These are phyloP conservation scores for Drosophila paramelanica DNA, from an alignment of 2,888 invertebrate genomes.

Conservation along the genomic window DNA sequence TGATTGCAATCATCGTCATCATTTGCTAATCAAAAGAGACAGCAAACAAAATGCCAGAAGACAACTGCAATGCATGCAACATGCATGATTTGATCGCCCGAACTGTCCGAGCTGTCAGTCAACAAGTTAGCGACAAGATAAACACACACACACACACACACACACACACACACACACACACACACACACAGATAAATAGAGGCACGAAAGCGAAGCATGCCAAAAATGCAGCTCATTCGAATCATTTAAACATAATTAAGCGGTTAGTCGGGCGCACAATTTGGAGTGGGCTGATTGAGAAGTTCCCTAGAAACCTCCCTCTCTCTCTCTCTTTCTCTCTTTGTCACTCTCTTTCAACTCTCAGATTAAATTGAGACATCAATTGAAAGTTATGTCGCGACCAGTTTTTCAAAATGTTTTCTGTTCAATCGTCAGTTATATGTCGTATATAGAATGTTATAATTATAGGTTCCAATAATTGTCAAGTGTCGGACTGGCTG, in stretches of 20 bases:
- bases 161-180: conserved; percentile 21
- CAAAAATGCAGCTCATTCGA: conserved; percentile 72
- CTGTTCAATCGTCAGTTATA: conserved; percentile 8
- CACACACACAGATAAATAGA: neutral
- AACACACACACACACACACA: conserved; percentile 44
- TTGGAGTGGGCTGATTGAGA: neutral
- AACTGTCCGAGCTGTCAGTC: conserved; percentile 58
- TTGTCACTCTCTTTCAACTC: conserved; percentile 5
- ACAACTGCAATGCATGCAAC: conserved; percentile 55
- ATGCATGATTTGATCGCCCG: conserved; percentile 61
- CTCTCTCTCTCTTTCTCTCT: conserved; percentile 9
- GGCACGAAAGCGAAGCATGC: conserved; percentile 50
- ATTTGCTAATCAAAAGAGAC: conserved; percentile 72
- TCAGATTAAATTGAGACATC: conserved; percentile 71
- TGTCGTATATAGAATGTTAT: conserved; percentile 51
- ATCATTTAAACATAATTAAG: conserved; percentile 73
- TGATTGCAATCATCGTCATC: conserved; percentile 45
- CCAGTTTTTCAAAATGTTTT: conserved; percentile 16
- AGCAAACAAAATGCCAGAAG: conserved; percentile 58
- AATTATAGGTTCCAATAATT: conserved; percentile 74
- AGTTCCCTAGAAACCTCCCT: neutral
- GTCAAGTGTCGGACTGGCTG: conserved; percentile 48
- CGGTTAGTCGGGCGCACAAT: conserved; percentile 43
- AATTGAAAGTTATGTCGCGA: conserved; percentile 67
- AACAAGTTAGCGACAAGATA: conserved; percentile 62